Percentiles rank a stretch among this genome's conserved stretches.
phyloP scores from a whole-genome alignment of 2,797 vertebrate species.

The Spinus olivaceus region DNA sequence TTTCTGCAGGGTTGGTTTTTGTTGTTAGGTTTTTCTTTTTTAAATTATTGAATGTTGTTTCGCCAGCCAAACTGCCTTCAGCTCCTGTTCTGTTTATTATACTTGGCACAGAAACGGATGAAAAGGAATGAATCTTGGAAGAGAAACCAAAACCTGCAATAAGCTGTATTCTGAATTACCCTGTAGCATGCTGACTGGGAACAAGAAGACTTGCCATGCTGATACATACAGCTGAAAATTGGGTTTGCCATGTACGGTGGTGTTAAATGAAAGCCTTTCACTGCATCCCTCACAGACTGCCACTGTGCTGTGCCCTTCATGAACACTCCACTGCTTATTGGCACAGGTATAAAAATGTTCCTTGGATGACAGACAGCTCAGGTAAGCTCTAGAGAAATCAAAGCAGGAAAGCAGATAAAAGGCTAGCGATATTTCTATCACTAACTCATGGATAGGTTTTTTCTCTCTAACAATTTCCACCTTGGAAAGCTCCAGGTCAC shows the following conservation, averaged over 20 bases:
- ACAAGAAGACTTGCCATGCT: constrained; percentile 18
- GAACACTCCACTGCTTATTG: background rate
- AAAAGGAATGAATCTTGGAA: constrained; percentile 34
- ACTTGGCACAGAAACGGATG: constrained; percentile 16
- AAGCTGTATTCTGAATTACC: constrained; percentile 42
- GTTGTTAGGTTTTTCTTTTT: background rate
- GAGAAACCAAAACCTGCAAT: constrained; percentile 52
- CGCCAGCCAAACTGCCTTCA: constrained; percentile 34
- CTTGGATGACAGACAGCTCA: constrained; percentile 16
- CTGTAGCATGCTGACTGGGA: constrained; percentile 19
- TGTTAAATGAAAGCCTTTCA: constrained; percentile 11
- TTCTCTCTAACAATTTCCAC: constrained; percentile 1
- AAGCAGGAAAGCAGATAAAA: constrained; percentile 36
- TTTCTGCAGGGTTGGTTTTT: background rate
- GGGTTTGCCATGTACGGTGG: background rate
- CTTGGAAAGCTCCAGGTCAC: background rate
- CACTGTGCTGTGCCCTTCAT: background rate
- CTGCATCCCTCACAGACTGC: background rate
- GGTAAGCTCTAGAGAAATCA: constrained; percentile 41
- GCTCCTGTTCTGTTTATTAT: constrained; percentile 44
- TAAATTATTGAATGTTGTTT: constrained; percentile 33
- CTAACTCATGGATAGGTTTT: background rate
- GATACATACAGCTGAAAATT: constrained; percentile 25
- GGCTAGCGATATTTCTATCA: background rate
- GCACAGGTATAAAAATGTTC: constrained; percentile 21